Conservation (phyloP, 2,113 vertebrate species). For the Hipposideros armiger region DNA sequence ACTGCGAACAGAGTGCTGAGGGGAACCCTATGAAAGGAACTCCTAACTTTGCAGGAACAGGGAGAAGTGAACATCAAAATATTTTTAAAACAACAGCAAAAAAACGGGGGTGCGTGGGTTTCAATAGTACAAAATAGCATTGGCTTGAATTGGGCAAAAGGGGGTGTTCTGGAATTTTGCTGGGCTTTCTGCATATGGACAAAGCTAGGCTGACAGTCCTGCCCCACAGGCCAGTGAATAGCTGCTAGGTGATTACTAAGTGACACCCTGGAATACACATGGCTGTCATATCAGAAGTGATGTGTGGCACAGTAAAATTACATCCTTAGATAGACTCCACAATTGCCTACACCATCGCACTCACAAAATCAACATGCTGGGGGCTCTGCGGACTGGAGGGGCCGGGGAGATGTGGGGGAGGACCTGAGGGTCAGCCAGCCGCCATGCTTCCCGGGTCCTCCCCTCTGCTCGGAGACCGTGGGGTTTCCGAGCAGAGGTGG, state of each 20-base stretch:
- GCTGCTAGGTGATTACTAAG: background rate
- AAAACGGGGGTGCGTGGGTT: accelerated
- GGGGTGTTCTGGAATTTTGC: background rate
- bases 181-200: background rate
- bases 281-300: constrained; percentile 34
- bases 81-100: background rate
- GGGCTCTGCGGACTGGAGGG: background rate
- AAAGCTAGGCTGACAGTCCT: background rate
- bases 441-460: background rate
- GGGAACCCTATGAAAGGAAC: background rate
- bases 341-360: background rate
- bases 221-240: background rate
- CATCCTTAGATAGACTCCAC: background rate
- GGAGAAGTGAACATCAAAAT: background rate
- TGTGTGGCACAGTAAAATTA: background rate
- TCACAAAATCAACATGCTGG: background rate
- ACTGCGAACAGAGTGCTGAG: background rate
- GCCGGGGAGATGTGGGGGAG: no score
- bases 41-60: constrained; percentile 27
- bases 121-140: background rate
- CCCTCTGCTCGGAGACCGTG: background rate
- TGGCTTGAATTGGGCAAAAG: background rate
- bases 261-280: background rate
- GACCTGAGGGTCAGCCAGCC: background rate
- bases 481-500: background rate